A percentile compares a stretch with the other conserved stretches of the same genome.
These are phyloP conservation scores for Gila orcuttii DNA, from an alignment of 2,113 vertebrate species.

Conservation along the genomic window DNA sequence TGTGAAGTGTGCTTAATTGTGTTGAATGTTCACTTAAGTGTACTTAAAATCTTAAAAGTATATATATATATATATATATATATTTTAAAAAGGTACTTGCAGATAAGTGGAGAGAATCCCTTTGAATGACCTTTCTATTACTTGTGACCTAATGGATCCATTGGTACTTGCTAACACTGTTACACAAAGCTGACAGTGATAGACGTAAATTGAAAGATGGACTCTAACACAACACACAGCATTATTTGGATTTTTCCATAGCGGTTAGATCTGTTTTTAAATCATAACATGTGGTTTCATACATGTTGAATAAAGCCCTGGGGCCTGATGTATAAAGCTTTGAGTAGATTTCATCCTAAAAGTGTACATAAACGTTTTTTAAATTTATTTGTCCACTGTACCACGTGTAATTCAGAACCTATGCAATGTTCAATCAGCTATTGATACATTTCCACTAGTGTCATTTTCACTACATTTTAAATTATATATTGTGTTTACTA, in stretches of 20 bases:
- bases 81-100: background rate
- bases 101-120: background rate
- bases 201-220: background rate
- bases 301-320: background rate
- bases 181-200: constrained; percentile 12
- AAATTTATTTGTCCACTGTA: background rate
- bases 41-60: background rate
- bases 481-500: background rate
- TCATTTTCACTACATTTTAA: background rate
- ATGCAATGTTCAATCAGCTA: background rate
- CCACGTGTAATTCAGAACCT: background rate
- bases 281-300: background rate
- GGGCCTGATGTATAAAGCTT: background rate
- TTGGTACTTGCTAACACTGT: background rate
- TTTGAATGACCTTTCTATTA: background rate
- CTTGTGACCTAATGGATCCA: background rate
- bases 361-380: background rate
- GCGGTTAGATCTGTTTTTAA: background rate
- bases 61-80: background rate
- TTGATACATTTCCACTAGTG: background rate
- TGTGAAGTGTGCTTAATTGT: background rate
- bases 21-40: background rate
- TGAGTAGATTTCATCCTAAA: background rate
- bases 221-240: background rate
- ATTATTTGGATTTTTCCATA: background rate